A percentile compares a stretch with the other conserved stretches of the same genome.
Evolutionary conservation across 35 echinoderm and acorn worm genomes (phyloP).

Genomic region (Strongylocentrotus purpuratus): DNA sequence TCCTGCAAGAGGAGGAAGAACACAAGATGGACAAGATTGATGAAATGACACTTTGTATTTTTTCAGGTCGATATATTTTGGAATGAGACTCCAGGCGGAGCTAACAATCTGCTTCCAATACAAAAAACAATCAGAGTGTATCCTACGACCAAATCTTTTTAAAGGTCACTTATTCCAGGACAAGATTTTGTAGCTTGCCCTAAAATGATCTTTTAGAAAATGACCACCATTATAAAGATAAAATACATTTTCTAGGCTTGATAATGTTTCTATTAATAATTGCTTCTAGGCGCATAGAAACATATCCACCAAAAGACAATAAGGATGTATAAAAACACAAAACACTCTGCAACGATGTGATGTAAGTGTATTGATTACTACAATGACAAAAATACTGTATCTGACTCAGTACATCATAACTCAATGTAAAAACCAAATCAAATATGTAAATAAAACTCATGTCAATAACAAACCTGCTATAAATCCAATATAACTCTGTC

Average conservation of each 20-base stretch:
- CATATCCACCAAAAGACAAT: neutral
- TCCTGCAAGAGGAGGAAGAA: conserved; percentile 53
- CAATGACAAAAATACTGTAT: no score
- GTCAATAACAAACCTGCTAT: neutral
- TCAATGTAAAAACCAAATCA: no score
- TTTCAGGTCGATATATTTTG: neutral
- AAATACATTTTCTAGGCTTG: no score
- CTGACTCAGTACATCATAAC: no score
- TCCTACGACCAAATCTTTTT: neutral
- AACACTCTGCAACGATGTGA: no score
- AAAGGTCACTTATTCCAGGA: neutral
- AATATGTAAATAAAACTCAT: no score
- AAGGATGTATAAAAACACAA: neutral
- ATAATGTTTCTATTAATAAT: no score
- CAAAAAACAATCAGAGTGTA: neutral
- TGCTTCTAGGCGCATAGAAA: neutral
- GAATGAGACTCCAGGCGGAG: neutral
- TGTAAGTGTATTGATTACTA: no score
- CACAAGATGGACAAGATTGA: neutral
- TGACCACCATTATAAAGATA: no score
- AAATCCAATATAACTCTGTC: neutral
- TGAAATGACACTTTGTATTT: neutral
- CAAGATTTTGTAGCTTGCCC: no score
- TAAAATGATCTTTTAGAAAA: no score
- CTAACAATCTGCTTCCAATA: neutral